These are phyloP conservation scores for Anoplolepis gracilipes DNA, from an alignment of 1,140 invertebrate genomes.

Conservation along the genomic window DNA sequence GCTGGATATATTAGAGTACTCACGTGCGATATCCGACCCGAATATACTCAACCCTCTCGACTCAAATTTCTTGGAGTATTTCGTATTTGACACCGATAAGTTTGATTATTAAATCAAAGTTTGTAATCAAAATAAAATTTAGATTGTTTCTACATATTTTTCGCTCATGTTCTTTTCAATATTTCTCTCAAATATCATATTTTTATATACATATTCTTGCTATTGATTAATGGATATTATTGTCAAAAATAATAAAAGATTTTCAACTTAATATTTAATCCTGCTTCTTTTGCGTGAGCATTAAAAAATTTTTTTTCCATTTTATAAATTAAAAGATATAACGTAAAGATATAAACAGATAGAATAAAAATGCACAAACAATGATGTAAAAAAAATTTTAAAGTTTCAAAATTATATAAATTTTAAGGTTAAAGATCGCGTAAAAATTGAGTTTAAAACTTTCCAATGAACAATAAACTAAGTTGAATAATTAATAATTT, in stretches of 20 bases:
- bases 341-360: background rate
- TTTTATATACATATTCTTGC: too few species aligned
- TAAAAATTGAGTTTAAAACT: background rate
- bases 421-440: background rate
- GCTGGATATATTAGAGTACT: slow-evolving; percentile 59
- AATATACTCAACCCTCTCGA: slow-evolving; percentile 21
- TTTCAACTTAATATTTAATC: background rate
- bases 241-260: background rate
- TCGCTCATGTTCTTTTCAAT: background rate
- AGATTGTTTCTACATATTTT: background rate
- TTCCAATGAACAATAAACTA: background rate
- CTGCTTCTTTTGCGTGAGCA: too few species aligned
- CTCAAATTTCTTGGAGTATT: slow-evolving; percentile 9
- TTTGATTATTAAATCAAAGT: background rate
- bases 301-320: background rate
- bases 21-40: slow-evolving; percentile 57
- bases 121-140: background rate
- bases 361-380: background rate
- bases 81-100: background rate
- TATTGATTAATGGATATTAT: background rate
- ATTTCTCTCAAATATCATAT: background rate
- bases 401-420: background rate
- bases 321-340: background rate
- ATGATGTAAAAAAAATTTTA: background rate
- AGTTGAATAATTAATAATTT: background rate